Base-by-base conservation (phyloP, 1,140 invertebrate genomes). In the Hyles euphorbiae region DNA sequence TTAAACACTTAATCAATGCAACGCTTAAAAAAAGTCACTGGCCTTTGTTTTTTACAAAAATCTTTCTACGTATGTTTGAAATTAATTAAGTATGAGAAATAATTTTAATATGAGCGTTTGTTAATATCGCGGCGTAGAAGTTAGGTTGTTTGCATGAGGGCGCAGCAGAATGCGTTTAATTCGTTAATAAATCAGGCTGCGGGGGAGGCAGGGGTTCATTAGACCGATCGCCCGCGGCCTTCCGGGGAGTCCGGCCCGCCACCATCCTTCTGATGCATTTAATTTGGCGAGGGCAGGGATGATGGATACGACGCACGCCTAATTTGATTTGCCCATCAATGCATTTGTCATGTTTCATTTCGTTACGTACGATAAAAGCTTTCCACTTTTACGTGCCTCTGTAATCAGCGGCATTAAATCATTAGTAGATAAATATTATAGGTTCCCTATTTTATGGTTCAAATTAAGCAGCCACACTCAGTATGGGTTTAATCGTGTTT, bases 171-270 rank as follows among this genome's bases (percentile, higher is more conserved):
- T 87, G 85, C 83, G 81, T 84, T 88, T 88, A 88, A 88, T 88
- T 87, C 74, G 83, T 88, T 87, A 88, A 88, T 88, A 88, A 88
- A 88, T 88, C 85, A 87, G 83, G 76, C 76, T 78, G 80, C 60
- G 70, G 81, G 75, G 81, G 76, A 70, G 81, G 75, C 70, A 61
- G 64, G 74, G 80, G 81, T 88, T 87, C 83, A 88, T 88, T 88
- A 88, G 85, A 84, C 73, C 72, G 82, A 82, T 87, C 76, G 81
- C 83, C 81, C 68, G 67, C 77, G 74, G 85, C 81, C 81, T 88
- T 86, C 82, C 79, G 83, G 83, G 79, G 79, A 68, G 75, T 67
- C 61, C 68, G 65, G 72, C 78, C 75, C 80, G 70, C 67, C 71
- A 51, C 61, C 60, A 58, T 68, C 67, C 71, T 78, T 74, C 74